A percentile compares a stretch with the other conserved stretches of the same genome.
Evolutionary conservation across 1,140 invertebrate species (phyloP).

Genomic region (Melitaea cinxia): DNA sequence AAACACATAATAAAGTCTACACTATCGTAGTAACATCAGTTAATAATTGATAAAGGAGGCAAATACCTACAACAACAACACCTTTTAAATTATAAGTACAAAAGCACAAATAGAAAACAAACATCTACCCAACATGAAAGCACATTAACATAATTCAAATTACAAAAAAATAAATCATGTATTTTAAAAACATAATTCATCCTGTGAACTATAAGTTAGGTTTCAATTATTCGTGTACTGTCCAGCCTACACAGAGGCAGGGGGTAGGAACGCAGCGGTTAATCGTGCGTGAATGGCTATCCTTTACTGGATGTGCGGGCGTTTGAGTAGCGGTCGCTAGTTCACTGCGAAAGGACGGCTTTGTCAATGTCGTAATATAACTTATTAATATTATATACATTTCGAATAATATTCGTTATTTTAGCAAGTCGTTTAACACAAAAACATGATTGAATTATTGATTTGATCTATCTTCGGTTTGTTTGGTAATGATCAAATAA

Average conservation of each 20-base stretch:
- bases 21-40: too few species aligned
- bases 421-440: not conserved
- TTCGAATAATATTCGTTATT: not conserved
- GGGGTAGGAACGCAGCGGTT: conserved; percentile 20
- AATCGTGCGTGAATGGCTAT: conserved; percentile 37
- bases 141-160: not conserved
- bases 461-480: too few species aligned
- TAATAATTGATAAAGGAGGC: too few species aligned
- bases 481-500: too few species aligned
- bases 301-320: conserved; percentile 46
- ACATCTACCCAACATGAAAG: not conserved
- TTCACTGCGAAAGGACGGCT: not conserved
- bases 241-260: conserved; percentile 12
- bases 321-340: conserved; percentile 8
- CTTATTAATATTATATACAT: conserved; percentile 2
- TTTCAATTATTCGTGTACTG: conserved; percentile 12
- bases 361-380: conserved; percentile 15
- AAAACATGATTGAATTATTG: too few species aligned
- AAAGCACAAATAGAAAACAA: not conserved
- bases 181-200: conserved; percentile 5
- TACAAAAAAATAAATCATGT: not conserved
- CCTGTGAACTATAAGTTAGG: not conserved
- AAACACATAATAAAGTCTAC: too few species aligned
- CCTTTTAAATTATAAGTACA: too few species aligned
- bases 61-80: too few species aligned